phyloP scores from a whole-genome alignment of 2,113 vertebrate genomes.

The Pluvialis apricaria region DNA sequence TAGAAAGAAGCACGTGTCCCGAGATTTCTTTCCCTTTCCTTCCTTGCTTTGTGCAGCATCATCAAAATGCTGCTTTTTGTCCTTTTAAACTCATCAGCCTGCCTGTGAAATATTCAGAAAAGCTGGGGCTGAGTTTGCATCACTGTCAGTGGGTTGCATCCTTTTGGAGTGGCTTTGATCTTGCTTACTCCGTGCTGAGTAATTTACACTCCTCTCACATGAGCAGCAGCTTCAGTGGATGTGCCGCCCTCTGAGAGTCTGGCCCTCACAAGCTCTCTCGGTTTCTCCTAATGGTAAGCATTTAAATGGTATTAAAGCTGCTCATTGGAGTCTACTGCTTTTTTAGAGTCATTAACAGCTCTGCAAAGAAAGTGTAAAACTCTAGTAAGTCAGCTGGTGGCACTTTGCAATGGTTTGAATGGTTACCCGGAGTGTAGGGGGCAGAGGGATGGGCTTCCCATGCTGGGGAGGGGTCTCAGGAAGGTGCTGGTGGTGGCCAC shows the following conservation, averaged over 20 bases:
- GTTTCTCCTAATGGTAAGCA: neutral
- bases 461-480: neutral
- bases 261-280: neutral
- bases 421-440: neutral
- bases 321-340: neutral
- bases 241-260: neutral
- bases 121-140: neutral
- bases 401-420: neutral
- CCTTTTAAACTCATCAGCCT: slow-evolving; percentile 1
- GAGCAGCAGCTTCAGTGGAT: slow-evolving; percentile 9
- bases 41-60: neutral
- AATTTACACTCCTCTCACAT: slow-evolving; percentile 24
- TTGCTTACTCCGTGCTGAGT: neutral
- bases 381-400: neutral
- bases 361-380: slow-evolving; percentile 4
- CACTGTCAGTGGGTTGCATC: slow-evolving; percentile 9
- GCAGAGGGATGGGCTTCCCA: rapidly evolving
- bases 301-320: slow-evolving; percentile 12
- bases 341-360: slow-evolving; percentile 22
- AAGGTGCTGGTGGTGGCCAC: neutral
- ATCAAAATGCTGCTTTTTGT: neutral
- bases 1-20: neutral
- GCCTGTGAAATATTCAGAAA: neutral
- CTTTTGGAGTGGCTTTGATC: slow-evolving; percentile 4
- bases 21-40: neutral